Evolutionary conservation across 2,888 invertebrate genomes (phyloP).

Genomic region (Pyrocoelia pectoralis): DNA sequence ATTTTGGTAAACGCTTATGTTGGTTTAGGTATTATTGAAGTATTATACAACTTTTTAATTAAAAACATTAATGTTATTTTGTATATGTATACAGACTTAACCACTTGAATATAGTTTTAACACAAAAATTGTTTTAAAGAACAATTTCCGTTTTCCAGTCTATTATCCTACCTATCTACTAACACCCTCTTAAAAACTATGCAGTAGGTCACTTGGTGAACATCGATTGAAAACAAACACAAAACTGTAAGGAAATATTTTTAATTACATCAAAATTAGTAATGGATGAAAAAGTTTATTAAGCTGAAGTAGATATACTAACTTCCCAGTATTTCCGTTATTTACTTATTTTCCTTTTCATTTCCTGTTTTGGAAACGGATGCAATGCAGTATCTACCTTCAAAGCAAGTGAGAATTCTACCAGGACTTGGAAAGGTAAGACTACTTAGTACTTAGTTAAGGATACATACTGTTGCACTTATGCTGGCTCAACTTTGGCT

Average conservation of each 20-base stretch:
- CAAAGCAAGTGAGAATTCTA: conserved; percentile 59
- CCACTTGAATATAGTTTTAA: conserved; percentile 11
- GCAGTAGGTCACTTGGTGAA: neutral
- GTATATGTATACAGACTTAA: conserved; percentile 19
- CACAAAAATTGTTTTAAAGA: neutral
- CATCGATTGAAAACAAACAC: conserved; percentile 30
- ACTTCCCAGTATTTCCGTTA: conserved; percentile 28
- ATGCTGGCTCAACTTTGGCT: no score
- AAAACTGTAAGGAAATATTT: neutral
- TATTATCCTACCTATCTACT: conserved; percentile 19
- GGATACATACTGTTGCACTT: no score
- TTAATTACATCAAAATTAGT: neutral
- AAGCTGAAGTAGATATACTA: conserved; percentile 21
- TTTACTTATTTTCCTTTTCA: conserved; percentile 39
- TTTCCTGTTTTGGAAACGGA: conserved; percentile 34
- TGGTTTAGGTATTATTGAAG: neutral
- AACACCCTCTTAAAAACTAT: neutral
- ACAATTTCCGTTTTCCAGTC: neutral
- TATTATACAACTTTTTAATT: conserved; percentile 11
- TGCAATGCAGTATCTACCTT: conserved; percentile 44
- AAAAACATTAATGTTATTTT: conserved; percentile 19
- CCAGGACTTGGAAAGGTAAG: conserved; percentile 61
- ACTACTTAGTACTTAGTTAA: conserved; percentile 22
- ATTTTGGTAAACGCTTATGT: neutral
- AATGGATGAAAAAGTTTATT: neutral